Conservation (phyloP, 2,797 vertebrate species). For the Manis crassicaudata region DNA sequence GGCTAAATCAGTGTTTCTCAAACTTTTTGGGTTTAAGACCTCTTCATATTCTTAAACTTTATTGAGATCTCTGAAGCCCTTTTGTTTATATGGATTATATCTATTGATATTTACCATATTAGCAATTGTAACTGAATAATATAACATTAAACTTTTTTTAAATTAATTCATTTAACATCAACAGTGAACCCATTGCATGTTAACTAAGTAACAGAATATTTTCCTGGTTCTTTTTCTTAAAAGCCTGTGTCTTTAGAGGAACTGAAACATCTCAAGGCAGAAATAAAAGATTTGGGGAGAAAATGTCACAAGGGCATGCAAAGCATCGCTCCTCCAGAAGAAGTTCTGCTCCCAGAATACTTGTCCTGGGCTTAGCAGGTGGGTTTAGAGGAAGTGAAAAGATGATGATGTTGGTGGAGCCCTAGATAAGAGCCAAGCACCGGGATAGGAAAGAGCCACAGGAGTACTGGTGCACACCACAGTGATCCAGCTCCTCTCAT, state of each 20-base stretch:
- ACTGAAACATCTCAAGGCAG: neutral
- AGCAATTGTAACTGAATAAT: neutral
- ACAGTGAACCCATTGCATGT: neutral
- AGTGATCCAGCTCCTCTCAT: neutral
- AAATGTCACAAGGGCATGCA: neutral
- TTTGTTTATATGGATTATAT: neutral
- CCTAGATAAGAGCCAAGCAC: neutral
- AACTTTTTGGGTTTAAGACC: neutral
- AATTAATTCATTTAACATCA: constrained; percentile 9
- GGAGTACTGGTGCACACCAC: neutral
- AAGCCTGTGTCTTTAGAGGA: neutral
- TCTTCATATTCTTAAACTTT: neutral
- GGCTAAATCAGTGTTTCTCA: neutral
- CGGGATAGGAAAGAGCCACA: neutral
- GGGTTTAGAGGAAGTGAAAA: neutral
- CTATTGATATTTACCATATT: neutral
- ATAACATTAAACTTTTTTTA: neutral
- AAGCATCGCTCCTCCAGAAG: neutral
- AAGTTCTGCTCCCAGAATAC: neutral
- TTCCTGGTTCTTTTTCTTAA: neutral
- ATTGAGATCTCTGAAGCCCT: neutral
- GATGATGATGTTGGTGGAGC: neutral
- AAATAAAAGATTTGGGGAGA: neutral
- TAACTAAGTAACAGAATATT: neutral
- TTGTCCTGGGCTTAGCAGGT: neutral